These are phyloP conservation scores for Nowickia ferox DNA, from an alignment of 2,888 invertebrate genomes.

Conservation along the genomic window DNA sequence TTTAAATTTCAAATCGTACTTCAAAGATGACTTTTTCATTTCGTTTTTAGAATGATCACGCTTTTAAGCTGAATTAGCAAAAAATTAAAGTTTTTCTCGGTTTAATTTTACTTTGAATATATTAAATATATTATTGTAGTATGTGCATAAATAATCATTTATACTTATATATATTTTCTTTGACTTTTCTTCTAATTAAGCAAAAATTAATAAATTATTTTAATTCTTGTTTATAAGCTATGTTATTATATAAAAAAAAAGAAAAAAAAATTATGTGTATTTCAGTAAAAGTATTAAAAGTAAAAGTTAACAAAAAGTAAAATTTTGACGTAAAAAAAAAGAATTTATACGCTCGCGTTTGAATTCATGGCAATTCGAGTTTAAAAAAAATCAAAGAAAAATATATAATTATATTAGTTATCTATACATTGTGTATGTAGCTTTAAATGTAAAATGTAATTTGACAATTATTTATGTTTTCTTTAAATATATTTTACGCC, in stretches of 20 bases:
- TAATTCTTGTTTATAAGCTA: too few species aligned
- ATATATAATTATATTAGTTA: conserved; percentile 28
- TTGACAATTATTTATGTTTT: conserved; percentile 71
- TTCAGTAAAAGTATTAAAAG: too few species aligned
- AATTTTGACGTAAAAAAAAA: background rate
- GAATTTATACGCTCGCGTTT: background rate
- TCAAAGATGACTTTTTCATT: conserved; percentile 59
- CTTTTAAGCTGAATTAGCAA: conserved; percentile 70
- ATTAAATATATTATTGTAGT: conserved; percentile 63
- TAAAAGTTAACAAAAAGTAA: too few species aligned
- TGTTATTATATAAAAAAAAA: background rate
- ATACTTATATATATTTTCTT: conserved; percentile 48
- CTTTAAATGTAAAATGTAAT: conserved; percentile 72
- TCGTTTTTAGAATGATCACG: conserved; percentile 70
- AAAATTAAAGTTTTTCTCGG: conserved; percentile 61
- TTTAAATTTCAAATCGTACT: conserved; percentile 46
- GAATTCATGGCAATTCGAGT: background rate
- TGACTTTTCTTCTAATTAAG: conserved; percentile 3
- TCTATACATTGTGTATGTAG: conserved; percentile 61
- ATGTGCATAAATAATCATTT: conserved; percentile 37
- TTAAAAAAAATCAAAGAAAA: conserved; percentile 36
- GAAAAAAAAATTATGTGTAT: background rate
- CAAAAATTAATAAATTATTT: too few species aligned
- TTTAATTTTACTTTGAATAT: conserved; percentile 56
- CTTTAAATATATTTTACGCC: conserved; percentile 60